These are phyloP conservation scores for Discoglossus pictus DNA, from an alignment of 2,797 vertebrate species.

Conservation along the genomic window DNA sequence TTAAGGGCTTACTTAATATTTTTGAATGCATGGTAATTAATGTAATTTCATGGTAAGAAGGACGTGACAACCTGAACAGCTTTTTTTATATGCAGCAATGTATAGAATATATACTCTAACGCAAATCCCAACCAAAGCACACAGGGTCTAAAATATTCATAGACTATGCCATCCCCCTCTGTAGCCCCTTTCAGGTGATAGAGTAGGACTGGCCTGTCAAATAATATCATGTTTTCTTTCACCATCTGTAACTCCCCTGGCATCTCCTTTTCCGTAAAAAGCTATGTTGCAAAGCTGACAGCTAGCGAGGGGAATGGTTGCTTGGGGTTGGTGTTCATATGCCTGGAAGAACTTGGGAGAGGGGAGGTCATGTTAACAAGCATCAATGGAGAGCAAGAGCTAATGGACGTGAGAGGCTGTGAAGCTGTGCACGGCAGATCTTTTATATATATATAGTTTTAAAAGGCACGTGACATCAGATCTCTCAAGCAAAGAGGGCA, in stretches of 20 bases:
- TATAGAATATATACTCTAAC: too few relatives aligned
- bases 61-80: too few relatives aligned
- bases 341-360: conserved; percentile 6
- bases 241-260: not conserved
- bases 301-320: not conserved
- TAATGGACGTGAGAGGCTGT: conserved; percentile 9
- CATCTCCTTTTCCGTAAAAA: not conserved
- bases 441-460: not conserved
- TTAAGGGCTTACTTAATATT: too few relatives aligned
- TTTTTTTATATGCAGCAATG: not conserved
- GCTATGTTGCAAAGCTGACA: not conserved
- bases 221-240: conserved; percentile 28
- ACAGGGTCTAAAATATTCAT: conserved; percentile 1
- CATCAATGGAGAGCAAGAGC: not conserved
- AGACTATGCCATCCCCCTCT: not conserved
- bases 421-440: not conserved
- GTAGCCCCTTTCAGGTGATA: not conserved
- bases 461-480: not conserved
- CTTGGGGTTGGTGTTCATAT: not conserved
- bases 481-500: not conserved
- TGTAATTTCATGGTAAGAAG: too few relatives aligned
- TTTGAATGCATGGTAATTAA: too few relatives aligned
- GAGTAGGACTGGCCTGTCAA: conserved; percentile 19
- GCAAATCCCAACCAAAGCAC: not conserved
- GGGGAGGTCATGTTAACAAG: not conserved